These are phyloP conservation scores for Lepidotrigona ventralis DNA, from an alignment of 1,140 invertebrate species.

Conservation along the genomic window DNA sequence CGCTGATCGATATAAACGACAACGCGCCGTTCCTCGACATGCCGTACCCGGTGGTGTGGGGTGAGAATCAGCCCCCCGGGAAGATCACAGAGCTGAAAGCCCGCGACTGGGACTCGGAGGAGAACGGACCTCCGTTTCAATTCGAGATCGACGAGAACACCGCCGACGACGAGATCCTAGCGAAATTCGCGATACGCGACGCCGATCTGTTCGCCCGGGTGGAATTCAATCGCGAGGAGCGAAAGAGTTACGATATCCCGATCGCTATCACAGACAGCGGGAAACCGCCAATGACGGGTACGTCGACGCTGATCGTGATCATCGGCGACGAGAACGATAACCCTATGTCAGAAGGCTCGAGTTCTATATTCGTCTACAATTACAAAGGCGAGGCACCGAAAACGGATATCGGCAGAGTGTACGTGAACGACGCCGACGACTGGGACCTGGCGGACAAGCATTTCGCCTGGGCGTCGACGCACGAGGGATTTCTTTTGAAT, in stretches of 20 bases:
- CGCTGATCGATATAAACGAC: constrained; percentile 92
- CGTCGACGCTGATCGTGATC: constrained; percentile 89
- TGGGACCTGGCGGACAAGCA: constrained; percentile 95
- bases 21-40: constrained; percentile 92
- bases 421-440: constrained; percentile 94
- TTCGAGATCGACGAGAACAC: constrained; percentile 86
- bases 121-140: constrained; percentile 91
- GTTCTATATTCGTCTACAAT: constrained; percentile 95
- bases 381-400: constrained; percentile 89
- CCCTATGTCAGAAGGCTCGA: constrained; percentile 88
- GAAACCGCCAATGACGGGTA: constrained; percentile 84
- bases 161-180: constrained; percentile 84
- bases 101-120: constrained; percentile 87
- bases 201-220: constrained; percentile 83
- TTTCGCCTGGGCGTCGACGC: constrained; percentile 84
- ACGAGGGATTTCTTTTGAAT: constrained; percentile 86
- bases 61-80: constrained; percentile 87
- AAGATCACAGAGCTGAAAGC: constrained; percentile 87
- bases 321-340: constrained; percentile 97
- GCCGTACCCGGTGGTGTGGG: constrained; percentile 89
- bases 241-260: constrained; percentile 92
- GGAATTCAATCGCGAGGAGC: constrained; percentile 93
- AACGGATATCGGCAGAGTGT: constrained; percentile 92
- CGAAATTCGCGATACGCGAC: constrained; percentile 86
- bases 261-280: constrained; percentile 94